Conservation (phyloP, 2,113 vertebrate genomes). For the Grammomys surdaster region DNA sequence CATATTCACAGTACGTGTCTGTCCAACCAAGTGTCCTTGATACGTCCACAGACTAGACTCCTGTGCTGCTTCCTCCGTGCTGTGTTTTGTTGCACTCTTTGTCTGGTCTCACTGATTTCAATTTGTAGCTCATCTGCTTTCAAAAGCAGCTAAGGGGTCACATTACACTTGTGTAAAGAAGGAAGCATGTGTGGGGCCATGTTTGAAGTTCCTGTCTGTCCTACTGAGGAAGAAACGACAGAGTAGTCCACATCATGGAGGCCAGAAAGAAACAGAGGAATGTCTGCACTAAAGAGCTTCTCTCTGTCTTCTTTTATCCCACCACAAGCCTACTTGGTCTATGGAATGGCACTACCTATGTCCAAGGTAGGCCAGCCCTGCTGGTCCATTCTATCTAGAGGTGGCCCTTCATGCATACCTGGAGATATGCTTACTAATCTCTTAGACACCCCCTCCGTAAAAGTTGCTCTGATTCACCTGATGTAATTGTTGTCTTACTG, state of each 20-base stretch:
- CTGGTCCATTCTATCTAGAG: not conserved
- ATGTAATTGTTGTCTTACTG: no score
- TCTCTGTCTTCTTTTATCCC: no score
- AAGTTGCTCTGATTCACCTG: no score
- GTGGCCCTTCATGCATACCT: not conserved
- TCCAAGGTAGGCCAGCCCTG: not conserved
- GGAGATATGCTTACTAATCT: not conserved
- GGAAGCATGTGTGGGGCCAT: not conserved
- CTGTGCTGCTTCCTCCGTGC: not conserved
- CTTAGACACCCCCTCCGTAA: no score
- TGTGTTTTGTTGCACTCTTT: not conserved
- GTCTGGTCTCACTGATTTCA: slow-evolving; percentile 6
- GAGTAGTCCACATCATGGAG: not conserved
- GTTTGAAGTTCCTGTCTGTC: not conserved
- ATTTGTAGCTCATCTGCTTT: not conserved
- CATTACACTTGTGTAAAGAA: not conserved
- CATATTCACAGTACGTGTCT: not conserved
- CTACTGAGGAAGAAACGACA: not conserved
- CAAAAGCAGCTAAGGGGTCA: not conserved
- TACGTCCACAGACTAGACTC: not conserved
- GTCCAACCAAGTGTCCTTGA: not conserved
- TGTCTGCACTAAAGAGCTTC: not conserved
- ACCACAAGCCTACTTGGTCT: not conserved
- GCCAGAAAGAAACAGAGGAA: not conserved
- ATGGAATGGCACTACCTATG: no score